These are phyloP conservation scores for Drosophila subsilvestris DNA, from an alignment of 2,888 invertebrate genomes.

Conservation along the genomic window DNA sequence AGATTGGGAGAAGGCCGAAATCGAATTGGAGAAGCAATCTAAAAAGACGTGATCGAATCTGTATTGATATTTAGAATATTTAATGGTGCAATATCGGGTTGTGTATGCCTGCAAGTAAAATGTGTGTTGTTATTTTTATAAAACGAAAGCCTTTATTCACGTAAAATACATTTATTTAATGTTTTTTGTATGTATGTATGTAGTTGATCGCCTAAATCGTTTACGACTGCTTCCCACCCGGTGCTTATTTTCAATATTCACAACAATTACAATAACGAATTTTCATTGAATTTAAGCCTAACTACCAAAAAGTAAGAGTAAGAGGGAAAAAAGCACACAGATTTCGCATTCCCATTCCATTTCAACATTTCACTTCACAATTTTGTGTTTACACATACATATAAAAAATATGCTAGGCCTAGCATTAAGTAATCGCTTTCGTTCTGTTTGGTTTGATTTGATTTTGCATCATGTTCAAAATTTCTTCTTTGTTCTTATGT, in stretches of 20 bases:
- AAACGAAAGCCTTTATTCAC: slow-evolving; percentile 68
- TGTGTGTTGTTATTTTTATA: slow-evolving; percentile 51
- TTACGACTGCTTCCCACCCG: slow-evolving; percentile 57
- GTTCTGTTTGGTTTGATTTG: slow-evolving; percentile 14
- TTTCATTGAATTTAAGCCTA: slow-evolving; percentile 78
- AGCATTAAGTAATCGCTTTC: slow-evolving; percentile 20
- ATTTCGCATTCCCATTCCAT: slow-evolving; percentile 34
- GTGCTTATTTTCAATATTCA: slow-evolving; percentile 75
- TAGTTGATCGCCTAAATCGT: slow-evolving; percentile 63
- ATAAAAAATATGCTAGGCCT: slow-evolving; percentile 76
- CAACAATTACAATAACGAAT: slow-evolving; percentile 81
- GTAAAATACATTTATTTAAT: slow-evolving; percentile 73
- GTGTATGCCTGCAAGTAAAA: slow-evolving; percentile 7
- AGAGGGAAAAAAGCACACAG: slow-evolving; percentile 78
- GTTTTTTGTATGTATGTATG: slow-evolving; percentile 38
- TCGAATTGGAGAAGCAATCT: slow-evolving; percentile 62
- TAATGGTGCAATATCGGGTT: slow-evolving; percentile 34
- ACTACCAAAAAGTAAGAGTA: slow-evolving; percentile 74
- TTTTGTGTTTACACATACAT: slow-evolving; percentile 69
- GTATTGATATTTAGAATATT: background rate
- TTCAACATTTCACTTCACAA: slow-evolving; percentile 68
- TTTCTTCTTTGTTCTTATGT: slow-evolving; percentile 25
- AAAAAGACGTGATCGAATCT: slow-evolving; percentile 25
- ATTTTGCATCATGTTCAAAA: slow-evolving; percentile 18
- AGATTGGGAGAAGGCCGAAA: slow-evolving; percentile 87